Conservation (phyloP, 1,140 invertebrate species). For the Acyrthosiphon pisum region DNA sequence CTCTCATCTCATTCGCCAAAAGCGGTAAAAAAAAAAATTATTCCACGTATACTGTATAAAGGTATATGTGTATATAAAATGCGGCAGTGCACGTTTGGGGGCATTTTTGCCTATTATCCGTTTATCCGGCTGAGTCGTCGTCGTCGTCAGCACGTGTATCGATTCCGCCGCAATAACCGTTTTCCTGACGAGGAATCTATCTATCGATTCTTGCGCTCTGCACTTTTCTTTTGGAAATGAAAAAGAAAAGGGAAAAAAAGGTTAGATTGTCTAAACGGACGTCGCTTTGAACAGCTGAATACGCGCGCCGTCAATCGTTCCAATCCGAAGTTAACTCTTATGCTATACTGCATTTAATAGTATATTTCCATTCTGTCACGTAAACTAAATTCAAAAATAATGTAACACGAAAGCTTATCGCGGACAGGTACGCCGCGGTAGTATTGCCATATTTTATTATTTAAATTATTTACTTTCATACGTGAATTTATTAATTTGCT, state of each 20-base stretch:
- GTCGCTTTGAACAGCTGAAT: not conserved
- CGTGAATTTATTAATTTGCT: not conserved
- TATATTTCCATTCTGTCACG: no score
- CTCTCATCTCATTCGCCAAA: not conserved
- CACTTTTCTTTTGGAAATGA: not conserved
- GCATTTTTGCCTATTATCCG: not conserved
- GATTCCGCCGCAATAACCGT: not conserved
- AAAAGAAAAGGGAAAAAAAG: not conserved
- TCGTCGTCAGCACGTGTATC: not conserved
- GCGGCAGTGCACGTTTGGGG: not conserved
- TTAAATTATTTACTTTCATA: no score
- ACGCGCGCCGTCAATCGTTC: no score
- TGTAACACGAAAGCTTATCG: no score
- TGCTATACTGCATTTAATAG: no score
- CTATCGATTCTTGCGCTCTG: not conserved
- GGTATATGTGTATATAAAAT: not conserved
- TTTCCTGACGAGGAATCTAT: not conserved
- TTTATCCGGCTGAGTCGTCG: not conserved
- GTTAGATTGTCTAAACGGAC: not conserved
- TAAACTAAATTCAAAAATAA: no score
- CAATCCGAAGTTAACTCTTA: no score
- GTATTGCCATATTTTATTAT: no score
- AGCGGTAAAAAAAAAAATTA: not conserved
- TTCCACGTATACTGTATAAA: not conserved
- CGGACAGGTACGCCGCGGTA: no score